Percentiles rank a stretch among this genome's conserved stretches.
Conservation (phyloP, 2,888 invertebrate genomes). For the Drosophila rubida region DNA sequence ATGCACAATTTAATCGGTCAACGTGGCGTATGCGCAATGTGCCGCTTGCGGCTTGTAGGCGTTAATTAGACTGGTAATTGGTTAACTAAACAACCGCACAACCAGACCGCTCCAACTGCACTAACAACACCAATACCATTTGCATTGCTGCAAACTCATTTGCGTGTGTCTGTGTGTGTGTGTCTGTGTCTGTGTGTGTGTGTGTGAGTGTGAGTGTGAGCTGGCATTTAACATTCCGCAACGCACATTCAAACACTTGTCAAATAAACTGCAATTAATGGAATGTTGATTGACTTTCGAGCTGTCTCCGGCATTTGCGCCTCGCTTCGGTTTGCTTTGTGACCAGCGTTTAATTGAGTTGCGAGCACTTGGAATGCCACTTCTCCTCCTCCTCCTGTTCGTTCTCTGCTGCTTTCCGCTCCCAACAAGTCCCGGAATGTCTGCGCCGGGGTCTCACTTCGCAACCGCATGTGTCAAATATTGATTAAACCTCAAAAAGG, state of each 20-base stretch:
- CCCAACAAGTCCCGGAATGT: neutral
- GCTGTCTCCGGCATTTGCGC: conserved; percentile 3
- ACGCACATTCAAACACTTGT: conserved; percentile 8
- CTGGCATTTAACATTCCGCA: conserved; percentile 4
- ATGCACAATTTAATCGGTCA: conserved; percentile 5
- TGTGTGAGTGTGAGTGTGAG: neutral
- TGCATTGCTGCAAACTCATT: neutral
- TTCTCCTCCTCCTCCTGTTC: neutral
- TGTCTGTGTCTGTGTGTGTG: too few relatives aligned
- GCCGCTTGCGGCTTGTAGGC: neutral
- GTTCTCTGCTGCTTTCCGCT: neutral
- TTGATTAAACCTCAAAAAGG: too few relatives aligned
- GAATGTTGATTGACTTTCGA: conserved; percentile 18
- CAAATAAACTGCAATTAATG: conserved; percentile 23
- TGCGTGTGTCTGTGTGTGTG: neutral
- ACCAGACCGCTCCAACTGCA: neutral
- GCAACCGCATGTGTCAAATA: too few relatives aligned
- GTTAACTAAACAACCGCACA: conserved; percentile 1
- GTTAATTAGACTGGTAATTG: conserved; percentile 12
- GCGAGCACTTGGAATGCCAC: neutral
- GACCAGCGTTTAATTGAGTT: conserved; percentile 10
- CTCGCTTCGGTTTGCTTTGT: neutral
- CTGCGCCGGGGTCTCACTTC: too few relatives aligned
- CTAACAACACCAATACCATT: neutral
- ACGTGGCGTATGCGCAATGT: conserved; percentile 14